Evolutionary conservation across 2,888 invertebrate genomes (phyloP).

Genomic region (Drosophila neutralis): DNA sequence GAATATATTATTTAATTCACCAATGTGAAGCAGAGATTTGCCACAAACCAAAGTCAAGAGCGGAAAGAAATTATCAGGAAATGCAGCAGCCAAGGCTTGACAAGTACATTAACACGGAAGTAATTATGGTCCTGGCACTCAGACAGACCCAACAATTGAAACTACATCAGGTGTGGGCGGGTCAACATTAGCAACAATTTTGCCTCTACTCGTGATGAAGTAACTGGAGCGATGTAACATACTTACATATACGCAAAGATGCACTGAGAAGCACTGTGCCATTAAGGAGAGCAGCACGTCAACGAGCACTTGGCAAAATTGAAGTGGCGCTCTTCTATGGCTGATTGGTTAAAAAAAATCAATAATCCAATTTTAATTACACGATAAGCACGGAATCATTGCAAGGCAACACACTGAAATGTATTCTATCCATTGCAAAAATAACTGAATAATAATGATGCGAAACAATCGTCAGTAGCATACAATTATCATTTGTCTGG

Average conservation of each 20-base stretch:
- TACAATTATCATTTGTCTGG: background rate
- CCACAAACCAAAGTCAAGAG: conserved; percentile 25
- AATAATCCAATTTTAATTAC: conserved; percentile 28
- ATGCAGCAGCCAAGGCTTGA: conserved; percentile 16
- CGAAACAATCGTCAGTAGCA: background rate
- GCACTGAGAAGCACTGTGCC: background rate
- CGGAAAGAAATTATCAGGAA: conserved; percentile 4
- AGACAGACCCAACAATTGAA: conserved; percentile 18
- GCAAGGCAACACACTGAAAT: conserved; percentile 2
- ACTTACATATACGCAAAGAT: background rate
- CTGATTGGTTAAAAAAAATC: conserved; percentile 23
- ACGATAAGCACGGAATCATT: conserved; percentile 5
- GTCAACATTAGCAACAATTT: conserved; percentile 43
- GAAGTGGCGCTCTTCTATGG: background rate
- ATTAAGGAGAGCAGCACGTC: background rate
- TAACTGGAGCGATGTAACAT: conserved; percentile 22
- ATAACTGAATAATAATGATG: background rate
- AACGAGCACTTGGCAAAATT: conserved; percentile 4
- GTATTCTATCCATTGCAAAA: background rate
- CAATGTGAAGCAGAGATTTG: conserved; percentile 39
- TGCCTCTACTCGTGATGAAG: conserved; percentile 54
- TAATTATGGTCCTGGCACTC: conserved; percentile 62
- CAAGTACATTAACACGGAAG: conserved; percentile 64
- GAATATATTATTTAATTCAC: conserved; percentile 8
- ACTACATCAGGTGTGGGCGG: conserved; percentile 37